Conservation (phyloP, 30 jellyfish, hydroid and myxozoan species). For the Hydra vulgaris region DNA sequence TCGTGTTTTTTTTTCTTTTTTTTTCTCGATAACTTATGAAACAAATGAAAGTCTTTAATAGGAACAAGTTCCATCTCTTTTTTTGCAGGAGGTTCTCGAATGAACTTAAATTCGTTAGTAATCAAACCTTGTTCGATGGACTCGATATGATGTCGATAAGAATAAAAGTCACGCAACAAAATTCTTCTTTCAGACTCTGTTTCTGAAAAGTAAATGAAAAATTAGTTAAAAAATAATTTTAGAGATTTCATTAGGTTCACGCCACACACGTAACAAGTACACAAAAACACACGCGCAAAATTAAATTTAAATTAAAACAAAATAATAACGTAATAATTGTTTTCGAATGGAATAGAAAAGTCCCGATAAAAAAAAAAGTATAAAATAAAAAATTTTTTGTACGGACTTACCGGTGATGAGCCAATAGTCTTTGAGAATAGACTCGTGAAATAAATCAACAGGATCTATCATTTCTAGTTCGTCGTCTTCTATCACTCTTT, state of each 20-base stretch:
- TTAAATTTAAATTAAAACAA: not conserved
- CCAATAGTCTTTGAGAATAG: slow-evolving; percentile 65
- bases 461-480: slow-evolving; percentile 97
- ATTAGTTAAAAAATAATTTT: not conserved
- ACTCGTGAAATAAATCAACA: slow-evolving; percentile 88
- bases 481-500: slow-evolving; percentile 43
- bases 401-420: slow-evolving; percentile 47
- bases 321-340: not conserved
- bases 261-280: not conserved
- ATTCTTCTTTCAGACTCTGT: slow-evolving; percentile 67
- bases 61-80: slow-evolving; percentile 48
- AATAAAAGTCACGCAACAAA: slow-evolving; percentile 70
- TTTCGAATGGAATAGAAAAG: too few relatives aligned
- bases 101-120: slow-evolving; percentile 40
- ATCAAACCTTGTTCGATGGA: slow-evolving; percentile 63
- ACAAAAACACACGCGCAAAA: not conserved
- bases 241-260: not conserved
- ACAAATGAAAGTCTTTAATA: slow-evolving; percentile 21
- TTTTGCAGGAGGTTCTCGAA: slow-evolving; percentile 55
- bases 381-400: too few relatives aligned
- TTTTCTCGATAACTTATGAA: not conserved
- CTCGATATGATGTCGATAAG: slow-evolving; percentile 50
- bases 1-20: slow-evolving; percentile 1
- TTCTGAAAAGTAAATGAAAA: slow-evolving; percentile 3
- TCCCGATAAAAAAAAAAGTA: too few relatives aligned